Base-by-base conservation (phyloP, 2,888 invertebrate species). In the Mylabris sibirica region DNA sequence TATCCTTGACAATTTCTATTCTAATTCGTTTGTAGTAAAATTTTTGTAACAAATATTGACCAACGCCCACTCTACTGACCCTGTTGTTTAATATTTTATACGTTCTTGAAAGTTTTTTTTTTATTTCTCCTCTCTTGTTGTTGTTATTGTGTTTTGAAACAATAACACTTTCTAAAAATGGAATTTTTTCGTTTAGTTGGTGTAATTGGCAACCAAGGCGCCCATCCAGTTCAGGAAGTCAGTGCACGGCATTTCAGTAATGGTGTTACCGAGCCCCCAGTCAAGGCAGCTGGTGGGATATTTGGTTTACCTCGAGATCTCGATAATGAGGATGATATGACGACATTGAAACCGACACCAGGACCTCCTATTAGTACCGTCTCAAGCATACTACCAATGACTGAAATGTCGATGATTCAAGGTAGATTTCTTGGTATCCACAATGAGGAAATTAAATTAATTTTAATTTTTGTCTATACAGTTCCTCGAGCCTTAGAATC, bases 401-500 rank as follows among this genome's bases (percentile, higher is more conserved):
- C 85, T n/a, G 89, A 90, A 72, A 86, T 84, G 65, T 85, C 87
- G 22, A 84, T 87, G 82, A 82, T 86, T 65, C 88, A 88, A 85
- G 88, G 90, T 90, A 78, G 82, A 86, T 80, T 53, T 17, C 22
- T 2, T 35, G 17, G 2, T 35, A 41, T 0, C 26, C 20, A 9
- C 14, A 1, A 38, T 22, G n/a, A n/a, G n/a, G n/a, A 49, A 38
- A 59, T 3, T 3, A 17, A 9, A 53, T 17, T 14, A 12, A 20
- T 6, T 17, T 44, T 12, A 20, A 59, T 63, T 60, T 57, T 67
- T 66, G 64, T 72, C 70, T 49, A 64, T 66, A 60, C 85, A 89
- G 93, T 94, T 72, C 91, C 92, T 63, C 86, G 89, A 79, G 90
- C 91, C 3, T 79, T 93, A 59, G 91, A 93, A 83, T 92, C 92